Evolutionary conservation across 2,888 invertebrate genomes (phyloP).

Genomic region (Parasteatoda lunata): DNA sequence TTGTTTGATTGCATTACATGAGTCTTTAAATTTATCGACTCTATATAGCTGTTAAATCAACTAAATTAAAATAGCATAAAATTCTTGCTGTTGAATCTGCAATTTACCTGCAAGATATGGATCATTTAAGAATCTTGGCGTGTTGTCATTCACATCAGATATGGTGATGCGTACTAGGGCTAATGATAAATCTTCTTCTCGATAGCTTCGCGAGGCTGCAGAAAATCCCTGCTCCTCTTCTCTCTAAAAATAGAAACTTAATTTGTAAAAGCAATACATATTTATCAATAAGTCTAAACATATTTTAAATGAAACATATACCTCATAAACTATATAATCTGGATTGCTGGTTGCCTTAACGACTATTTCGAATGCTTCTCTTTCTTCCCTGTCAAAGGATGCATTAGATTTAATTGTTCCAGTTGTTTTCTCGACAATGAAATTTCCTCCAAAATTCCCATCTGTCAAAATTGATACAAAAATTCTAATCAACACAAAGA

Average conservation of each 20-base stretch:
- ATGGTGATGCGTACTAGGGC: constrained; percentile 79
- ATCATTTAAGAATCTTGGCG: constrained; percentile 84
- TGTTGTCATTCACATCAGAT: constrained; percentile 92
- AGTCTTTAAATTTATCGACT: too few species aligned
- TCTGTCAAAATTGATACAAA: constrained; percentile 73
- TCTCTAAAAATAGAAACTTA: constrained; percentile 11
- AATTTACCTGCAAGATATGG: constrained; percentile 82
- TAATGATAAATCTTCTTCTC: constrained; percentile 78
- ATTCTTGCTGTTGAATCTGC: not conserved
- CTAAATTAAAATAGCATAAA: too few species aligned
- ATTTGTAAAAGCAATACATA: not conserved
- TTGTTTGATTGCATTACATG: too few species aligned
- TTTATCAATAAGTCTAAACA: not conserved
- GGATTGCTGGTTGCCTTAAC: constrained; percentile 90
- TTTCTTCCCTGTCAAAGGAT: constrained; percentile 87
- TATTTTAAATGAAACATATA: not conserved
- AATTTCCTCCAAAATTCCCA: constrained; percentile 83
- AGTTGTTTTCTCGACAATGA: constrained; percentile 85
- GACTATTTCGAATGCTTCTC: constrained; percentile 83
- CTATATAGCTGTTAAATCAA: too few species aligned
- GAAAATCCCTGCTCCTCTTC: constrained; percentile 61
- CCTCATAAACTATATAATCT: constrained; percentile 78
- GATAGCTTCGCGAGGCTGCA: constrained; percentile 53
- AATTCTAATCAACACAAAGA: too few species aligned
- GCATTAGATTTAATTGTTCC: constrained; percentile 87